A percentile compares a stretch with the other conserved stretches of the same genome.
phyloP scores from a whole-genome alignment of 1,140 invertebrate genomes.

The Phenacoccus solenopsis region DNA sequence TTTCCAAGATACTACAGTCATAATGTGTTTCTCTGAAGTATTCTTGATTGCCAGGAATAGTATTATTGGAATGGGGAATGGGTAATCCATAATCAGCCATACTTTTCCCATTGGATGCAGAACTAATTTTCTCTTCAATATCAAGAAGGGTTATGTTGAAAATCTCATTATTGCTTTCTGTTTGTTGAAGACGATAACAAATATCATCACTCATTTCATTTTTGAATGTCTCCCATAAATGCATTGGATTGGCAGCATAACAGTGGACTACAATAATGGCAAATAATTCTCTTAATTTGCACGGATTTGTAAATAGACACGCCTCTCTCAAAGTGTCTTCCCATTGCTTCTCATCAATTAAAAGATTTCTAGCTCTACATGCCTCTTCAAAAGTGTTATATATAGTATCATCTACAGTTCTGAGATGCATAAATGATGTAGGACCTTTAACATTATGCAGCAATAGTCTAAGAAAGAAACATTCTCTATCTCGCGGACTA shows the following conservation, averaged over 20 bases:
- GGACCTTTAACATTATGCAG: slow-evolving; percentile 35
- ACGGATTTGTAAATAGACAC: slow-evolving; percentile 12
- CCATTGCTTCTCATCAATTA: slow-evolving; percentile 33
- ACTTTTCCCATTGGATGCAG: slow-evolving; percentile 1
- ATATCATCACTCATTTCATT: slow-evolving; percentile 22
- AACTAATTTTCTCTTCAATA: slow-evolving; percentile 16
- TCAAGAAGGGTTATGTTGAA: slow-evolving; percentile 2
- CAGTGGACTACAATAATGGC: slow-evolving; percentile 22
- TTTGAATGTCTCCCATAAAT: slow-evolving; percentile 21
- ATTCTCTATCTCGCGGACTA: slow-evolving; percentile 27
- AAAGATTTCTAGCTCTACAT: slow-evolving; percentile 27
- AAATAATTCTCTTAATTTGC: slow-evolving; percentile 22
- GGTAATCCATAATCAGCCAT: not conserved
- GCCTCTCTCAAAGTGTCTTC: slow-evolving; percentile 21
- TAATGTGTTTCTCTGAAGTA: not conserved
- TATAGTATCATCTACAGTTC: slow-evolving; percentile 29
- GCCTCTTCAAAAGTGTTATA: slow-evolving; percentile 31
- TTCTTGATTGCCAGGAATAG: not conserved
- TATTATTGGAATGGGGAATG: not conserved
- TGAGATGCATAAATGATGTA: slow-evolving; percentile 32
- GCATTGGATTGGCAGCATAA: slow-evolving; percentile 20
- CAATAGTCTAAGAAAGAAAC: slow-evolving; percentile 26
- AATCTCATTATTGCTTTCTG: not conserved
- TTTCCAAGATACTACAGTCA: not conserved
- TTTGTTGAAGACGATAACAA: not conserved